Conservation (phyloP, 1,140 invertebrate genomes). For the Spodoptera litura region DNA sequence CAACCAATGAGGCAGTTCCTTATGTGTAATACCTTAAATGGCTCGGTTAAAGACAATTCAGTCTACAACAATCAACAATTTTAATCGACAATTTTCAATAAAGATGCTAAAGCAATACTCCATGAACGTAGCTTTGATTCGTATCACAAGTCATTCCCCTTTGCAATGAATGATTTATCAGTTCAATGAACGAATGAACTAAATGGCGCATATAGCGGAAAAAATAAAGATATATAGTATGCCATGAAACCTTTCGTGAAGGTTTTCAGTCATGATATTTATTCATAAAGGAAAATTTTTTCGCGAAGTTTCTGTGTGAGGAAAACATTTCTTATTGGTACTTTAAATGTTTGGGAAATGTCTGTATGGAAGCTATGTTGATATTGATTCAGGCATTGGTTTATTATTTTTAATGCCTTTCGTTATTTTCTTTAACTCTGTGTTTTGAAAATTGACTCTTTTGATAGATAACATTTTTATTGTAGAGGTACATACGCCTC, state of each 20-base stretch:
- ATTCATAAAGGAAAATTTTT: slow-evolving; percentile 26
- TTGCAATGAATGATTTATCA: slow-evolving; percentile 40
- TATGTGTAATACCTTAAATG: no score
- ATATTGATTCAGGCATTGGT: neutral
- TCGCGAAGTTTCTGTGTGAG: neutral
- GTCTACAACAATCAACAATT: no score
- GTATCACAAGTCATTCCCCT: slow-evolving; percentile 9
- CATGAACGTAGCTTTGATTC: slow-evolving; percentile 12
- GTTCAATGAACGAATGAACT: slow-evolving; percentile 37
- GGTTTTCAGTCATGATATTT: slow-evolving; percentile 31
- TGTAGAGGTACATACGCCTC: no score
- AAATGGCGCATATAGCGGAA: slow-evolving; percentile 22
- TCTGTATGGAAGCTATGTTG: neutral
- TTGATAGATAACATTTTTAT: no score
- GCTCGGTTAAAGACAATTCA: no score
- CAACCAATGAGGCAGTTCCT: no score
- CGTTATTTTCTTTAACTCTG: no score
- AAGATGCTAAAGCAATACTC: neutral
- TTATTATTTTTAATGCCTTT: neutral
- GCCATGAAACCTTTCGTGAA: slow-evolving; percentile 7
- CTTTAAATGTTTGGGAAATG: slow-evolving; percentile 8
- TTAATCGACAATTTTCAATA: neutral
- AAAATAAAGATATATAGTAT: slow-evolving; percentile 34
- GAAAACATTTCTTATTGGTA: slow-evolving; percentile 14
- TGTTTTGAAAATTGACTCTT: no score